phyloP scores from a whole-genome alignment of 2,888 invertebrate species.

The Phortica okadai region DNA sequence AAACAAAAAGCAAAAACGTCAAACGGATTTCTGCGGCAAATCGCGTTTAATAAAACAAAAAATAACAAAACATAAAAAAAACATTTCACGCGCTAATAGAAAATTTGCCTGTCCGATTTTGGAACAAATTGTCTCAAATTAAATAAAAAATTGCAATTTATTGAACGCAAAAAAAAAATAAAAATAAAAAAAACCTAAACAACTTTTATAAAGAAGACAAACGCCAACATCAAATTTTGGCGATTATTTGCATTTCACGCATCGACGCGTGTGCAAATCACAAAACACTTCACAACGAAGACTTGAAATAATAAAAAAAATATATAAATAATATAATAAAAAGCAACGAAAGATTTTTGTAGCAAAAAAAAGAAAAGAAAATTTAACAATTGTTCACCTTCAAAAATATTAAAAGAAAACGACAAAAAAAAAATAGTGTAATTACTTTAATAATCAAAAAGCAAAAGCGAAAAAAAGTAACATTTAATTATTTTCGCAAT shows the following conservation, averaged over 20 bases:
- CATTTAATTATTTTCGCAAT: background rate
- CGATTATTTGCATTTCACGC: background rate
- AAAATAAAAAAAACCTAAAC: background rate
- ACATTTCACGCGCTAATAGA: background rate
- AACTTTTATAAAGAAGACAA: background rate
- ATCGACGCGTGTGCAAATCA: background rate
- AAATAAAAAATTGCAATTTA: background rate
- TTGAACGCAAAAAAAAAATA: background rate
- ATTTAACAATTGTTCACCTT: background rate
- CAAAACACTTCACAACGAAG: constrained; percentile 2
- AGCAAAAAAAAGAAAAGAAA: background rate
- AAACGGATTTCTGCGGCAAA: constrained; percentile 2
- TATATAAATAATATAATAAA: background rate
- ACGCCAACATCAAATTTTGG: background rate
- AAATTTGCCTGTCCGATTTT: background rate
- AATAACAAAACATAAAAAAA: constrained; percentile 18
- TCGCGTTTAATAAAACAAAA: constrained; percentile 6
- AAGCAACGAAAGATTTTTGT: background rate
- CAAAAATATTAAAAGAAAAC: background rate
- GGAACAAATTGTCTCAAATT: constrained; percentile 2
- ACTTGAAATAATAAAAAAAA: background rate
- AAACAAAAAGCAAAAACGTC: constrained; percentile 41
- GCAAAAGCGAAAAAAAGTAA: background rate
- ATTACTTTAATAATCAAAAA: background rate
- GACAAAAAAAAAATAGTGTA: constrained; percentile 8